A percentile compares a stretch with the other conserved stretches of the same genome.
These are phyloP conservation scores for Serripes groenlandicus DNA, from an alignment of 2,888 invertebrate species.

Conservation along the genomic window DNA sequence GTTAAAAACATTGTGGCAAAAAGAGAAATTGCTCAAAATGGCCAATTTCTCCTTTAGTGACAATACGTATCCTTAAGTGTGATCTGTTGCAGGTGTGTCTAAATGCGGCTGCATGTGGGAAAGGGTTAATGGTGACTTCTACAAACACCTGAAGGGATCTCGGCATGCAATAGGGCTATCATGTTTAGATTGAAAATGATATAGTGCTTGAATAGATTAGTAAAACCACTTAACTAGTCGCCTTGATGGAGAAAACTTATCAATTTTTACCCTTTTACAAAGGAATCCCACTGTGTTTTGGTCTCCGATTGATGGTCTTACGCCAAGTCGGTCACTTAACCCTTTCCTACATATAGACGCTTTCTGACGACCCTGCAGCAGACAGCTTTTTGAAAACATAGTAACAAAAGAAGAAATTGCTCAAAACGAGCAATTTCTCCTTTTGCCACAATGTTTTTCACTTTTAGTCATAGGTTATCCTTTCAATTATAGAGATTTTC, in stretches of 20 bases:
- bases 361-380: no score
- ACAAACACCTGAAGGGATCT: conserved; percentile 3
- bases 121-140: not conserved
- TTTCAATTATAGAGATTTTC: no score
- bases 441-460: no score
- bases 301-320: not conserved
- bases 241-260: not conserved
- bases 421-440: no score
- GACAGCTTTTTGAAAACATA: no score
- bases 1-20: not conserved
- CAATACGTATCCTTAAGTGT: not conserved
- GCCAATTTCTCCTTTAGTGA: not conserved
- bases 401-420: no score
- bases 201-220: conserved; percentile 37
- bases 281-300: not conserved
- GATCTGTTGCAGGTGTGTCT: not conserved
- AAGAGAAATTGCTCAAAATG: not conserved
- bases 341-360: no score
- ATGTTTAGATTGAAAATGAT: conserved; percentile 40
- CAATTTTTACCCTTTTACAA: not conserved
- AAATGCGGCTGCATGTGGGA: not conserved
- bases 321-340: no score
- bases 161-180: conserved; percentile 40
- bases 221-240: conserved; percentile 45
- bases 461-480: no score